These are phyloP conservation scores for Trichogramma dendrolimi DNA, from an alignment of 2,888 invertebrate genomes.

Conservation along the genomic window DNA sequence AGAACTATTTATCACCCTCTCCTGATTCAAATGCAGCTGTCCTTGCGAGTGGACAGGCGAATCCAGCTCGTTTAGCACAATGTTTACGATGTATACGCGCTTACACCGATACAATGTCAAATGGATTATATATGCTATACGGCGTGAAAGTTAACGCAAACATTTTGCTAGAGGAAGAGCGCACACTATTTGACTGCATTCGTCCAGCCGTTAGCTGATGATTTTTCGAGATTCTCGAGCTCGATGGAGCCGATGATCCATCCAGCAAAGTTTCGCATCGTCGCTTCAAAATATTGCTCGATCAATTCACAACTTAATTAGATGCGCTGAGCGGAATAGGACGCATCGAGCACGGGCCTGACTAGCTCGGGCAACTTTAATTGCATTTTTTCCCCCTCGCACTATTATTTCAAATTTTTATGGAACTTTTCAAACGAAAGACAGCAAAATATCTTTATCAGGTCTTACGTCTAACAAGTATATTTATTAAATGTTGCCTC, in stretches of 20 bases:
- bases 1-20: slow-evolving; percentile 31
- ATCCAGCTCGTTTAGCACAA: slow-evolving; percentile 18
- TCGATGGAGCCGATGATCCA: no score
- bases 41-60: slow-evolving; percentile 20
- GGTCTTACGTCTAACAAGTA: no score
- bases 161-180: slow-evolving; percentile 12
- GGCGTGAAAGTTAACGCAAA: slow-evolving; percentile 40
- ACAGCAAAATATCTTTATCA: no score
- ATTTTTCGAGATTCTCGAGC: no score
- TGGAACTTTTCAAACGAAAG: no score
- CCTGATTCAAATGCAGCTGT: slow-evolving; percentile 31
- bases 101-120: no score
- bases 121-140: slow-evolving; percentile 21
- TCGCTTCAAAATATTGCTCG: background rate
- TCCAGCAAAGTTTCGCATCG: no score
- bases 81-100: slow-evolving; percentile 16
- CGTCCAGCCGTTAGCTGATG: no score
- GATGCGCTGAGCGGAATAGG: background rate
- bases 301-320: slow-evolving; percentile 24
- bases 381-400: background rate
- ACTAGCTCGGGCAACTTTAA: background rate
- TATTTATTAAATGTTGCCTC: no score
- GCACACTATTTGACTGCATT: no score
- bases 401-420: no score
- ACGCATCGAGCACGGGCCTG: background rate